phyloP scores from a whole-genome alignment of 1,140 invertebrate species.

The Drosophila carrolli region DNA sequence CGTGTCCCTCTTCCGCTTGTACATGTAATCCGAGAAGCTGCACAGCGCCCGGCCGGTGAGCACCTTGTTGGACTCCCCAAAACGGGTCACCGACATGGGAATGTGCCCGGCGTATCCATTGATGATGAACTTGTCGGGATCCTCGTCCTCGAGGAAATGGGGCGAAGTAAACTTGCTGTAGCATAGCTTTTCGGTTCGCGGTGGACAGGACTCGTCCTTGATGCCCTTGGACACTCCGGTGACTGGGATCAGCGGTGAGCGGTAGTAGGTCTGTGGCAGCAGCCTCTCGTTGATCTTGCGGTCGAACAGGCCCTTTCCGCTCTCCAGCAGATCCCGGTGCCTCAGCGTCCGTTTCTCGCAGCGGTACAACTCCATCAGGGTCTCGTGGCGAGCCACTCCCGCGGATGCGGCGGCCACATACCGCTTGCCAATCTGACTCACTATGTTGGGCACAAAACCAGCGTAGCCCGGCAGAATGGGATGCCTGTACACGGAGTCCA shows the following conservation, averaged over 20 bases:
- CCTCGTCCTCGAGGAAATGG: slow-evolving; percentile 88
- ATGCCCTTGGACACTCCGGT: slow-evolving; percentile 88
- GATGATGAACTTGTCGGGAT: slow-evolving; percentile 88
- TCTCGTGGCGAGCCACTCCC: slow-evolving; percentile 89
- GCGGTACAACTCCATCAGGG: slow-evolving; percentile 86
- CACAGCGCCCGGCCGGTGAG: slow-evolving; percentile 87
- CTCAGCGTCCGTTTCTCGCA: slow-evolving; percentile 86
- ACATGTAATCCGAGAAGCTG: slow-evolving; percentile 90
- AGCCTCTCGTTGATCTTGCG: slow-evolving; percentile 87
- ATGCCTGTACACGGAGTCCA: slow-evolving; percentile 88
- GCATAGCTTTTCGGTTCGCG: slow-evolving; percentile 85
- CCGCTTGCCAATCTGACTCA: slow-evolving; percentile 87
- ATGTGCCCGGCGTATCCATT: slow-evolving; percentile 88
- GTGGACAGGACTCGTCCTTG: slow-evolving; percentile 86
- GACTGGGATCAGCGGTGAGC: slow-evolving; percentile 88
- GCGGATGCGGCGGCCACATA: slow-evolving; percentile 88
- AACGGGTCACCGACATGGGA: slow-evolving; percentile 88
- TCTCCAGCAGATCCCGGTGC: slow-evolving; percentile 86
- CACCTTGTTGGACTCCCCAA: slow-evolving; percentile 87
- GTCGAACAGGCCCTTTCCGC: slow-evolving; percentile 85
- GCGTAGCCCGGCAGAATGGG: slow-evolving; percentile 89
- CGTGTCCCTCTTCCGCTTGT: slow-evolving; percentile 85
- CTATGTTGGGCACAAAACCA: slow-evolving; percentile 88
- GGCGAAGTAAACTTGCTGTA: slow-evolving; percentile 86
- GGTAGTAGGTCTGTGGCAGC: slow-evolving; percentile 88